A percentile compares a stretch with the other conserved stretches of the same genome.
Evolutionary conservation across 2,888 invertebrate species (phyloP).

Genomic region (Drosophila macrospina): DNA sequence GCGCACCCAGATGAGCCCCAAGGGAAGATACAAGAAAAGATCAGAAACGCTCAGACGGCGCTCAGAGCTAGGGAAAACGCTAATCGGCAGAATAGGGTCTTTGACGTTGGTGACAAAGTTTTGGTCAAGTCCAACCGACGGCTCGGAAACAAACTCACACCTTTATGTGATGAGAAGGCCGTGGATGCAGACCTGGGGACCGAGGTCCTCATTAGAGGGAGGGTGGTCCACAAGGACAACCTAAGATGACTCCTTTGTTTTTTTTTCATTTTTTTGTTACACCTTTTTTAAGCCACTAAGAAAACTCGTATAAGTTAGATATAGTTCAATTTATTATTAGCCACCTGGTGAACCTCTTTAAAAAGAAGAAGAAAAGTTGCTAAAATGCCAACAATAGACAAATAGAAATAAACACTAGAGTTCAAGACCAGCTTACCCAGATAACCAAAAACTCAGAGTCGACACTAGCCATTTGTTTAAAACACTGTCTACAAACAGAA

Average conservation of each 20-base stretch:
- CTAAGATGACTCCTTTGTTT: slow-evolving; percentile 3
- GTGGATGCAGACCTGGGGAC: slow-evolving; percentile 31
- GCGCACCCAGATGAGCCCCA: slow-evolving; percentile 15
- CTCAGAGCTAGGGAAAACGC: slow-evolving; percentile 20
- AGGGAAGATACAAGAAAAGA: slow-evolving; percentile 7
- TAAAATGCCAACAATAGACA: too few relatives aligned
- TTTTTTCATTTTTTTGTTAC: not conserved
- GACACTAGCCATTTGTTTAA: not conserved
- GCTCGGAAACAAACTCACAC: slow-evolving; percentile 29
- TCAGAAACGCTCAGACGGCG: slow-evolving; percentile 14
- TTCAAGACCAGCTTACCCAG: too few relatives aligned
- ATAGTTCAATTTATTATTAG: slow-evolving; percentile 5
- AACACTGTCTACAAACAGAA: too few relatives aligned
- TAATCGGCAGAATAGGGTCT: slow-evolving; percentile 18
- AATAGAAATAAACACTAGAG: too few relatives aligned
- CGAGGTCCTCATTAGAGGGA: slow-evolving; percentile 23
- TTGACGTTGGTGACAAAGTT: slow-evolving; percentile 19
- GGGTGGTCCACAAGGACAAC: slow-evolving; percentile 30
- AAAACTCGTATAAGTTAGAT: not conserved
- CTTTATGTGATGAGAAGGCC: slow-evolving; percentile 15
- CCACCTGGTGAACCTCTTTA: slow-evolving; percentile 21
- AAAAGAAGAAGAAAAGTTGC: too few relatives aligned
- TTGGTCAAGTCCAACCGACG: slow-evolving; percentile 21
- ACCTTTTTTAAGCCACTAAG: slow-evolving; percentile 15
- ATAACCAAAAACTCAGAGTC: not conserved